Conservation (phyloP, 2,113 vertebrate species). For the Nannobrachium achirus region DNA sequence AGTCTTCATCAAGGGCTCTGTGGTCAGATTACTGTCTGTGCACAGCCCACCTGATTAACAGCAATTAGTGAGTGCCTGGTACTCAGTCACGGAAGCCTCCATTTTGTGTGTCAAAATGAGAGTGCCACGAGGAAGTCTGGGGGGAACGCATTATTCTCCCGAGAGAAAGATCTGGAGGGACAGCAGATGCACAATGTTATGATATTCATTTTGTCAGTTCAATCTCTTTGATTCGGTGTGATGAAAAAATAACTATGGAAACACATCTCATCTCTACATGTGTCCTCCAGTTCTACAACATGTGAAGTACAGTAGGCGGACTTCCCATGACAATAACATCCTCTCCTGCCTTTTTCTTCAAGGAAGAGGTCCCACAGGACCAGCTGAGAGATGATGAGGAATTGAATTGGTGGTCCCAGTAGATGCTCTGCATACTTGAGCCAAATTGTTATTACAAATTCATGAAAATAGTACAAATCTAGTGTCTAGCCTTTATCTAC, state of each 20-base stretch:
- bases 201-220: constrained; percentile 39
- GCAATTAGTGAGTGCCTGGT: constrained; percentile 50
- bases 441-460: constrained; percentile 14
- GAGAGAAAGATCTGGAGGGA: constrained; percentile 19
- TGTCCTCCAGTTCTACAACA: constrained; percentile 2
- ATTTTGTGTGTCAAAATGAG: background rate
- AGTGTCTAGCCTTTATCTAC: constrained; percentile 16
- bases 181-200: constrained; percentile 36
- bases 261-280: constrained; percentile 6
- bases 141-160: background rate
- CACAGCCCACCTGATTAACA: constrained; percentile 8
- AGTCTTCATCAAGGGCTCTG: constrained; percentile 69
- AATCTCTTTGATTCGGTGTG: constrained; percentile 17
- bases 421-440: background rate
- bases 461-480: background rate
- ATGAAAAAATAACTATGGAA: constrained; percentile 16
- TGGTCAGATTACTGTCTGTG: constrained; percentile 65
- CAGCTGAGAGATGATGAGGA: background rate
- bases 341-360: background rate
- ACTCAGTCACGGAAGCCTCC: constrained; percentile 16
- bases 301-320: constrained; percentile 2
- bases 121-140: background rate
- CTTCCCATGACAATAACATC: constrained; percentile 6
- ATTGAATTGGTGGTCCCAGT: background rate
- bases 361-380: background rate